A percentile compares a stretch with the other conserved stretches of the same genome.
These are phyloP conservation scores for Bellardia pandia DNA, from an alignment of 2,888 invertebrate species.

Conservation along the genomic window DNA sequence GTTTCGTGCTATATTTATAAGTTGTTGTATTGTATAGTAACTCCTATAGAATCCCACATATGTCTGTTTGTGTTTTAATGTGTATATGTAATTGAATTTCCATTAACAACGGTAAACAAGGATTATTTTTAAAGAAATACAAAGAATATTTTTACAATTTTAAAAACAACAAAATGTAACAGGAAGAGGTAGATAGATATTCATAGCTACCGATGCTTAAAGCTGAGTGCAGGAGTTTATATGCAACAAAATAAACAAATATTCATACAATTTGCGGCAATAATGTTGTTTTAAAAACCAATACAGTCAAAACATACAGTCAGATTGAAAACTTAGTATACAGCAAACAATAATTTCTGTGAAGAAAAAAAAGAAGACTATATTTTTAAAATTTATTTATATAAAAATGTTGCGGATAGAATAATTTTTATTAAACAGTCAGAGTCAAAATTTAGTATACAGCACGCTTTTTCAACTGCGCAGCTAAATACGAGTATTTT, in stretches of 20 bases:
- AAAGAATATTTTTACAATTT: constrained; percentile 11
- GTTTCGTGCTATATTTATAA: too few species aligned
- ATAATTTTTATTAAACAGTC: too few species aligned
- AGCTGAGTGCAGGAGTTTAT: too few species aligned
- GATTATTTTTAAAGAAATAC: constrained; percentile 35
- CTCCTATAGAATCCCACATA: not conserved
- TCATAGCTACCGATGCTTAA: not conserved
- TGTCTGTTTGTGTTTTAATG: not conserved
- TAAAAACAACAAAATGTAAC: not conserved
- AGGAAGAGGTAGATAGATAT: not conserved
- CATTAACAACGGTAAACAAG: constrained; percentile 44
- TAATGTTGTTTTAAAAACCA: not conserved
- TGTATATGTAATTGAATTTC: constrained; percentile 53
- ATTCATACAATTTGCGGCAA: not conserved
- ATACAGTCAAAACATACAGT: not conserved
- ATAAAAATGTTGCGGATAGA: too few species aligned
- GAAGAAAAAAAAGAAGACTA: too few species aligned
- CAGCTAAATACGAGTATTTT: too few species aligned
- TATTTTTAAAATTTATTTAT: too few species aligned
- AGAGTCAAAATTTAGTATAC: too few species aligned
- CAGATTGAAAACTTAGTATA: too few species aligned
- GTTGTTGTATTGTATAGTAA: too few species aligned
- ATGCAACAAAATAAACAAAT: not conserved
- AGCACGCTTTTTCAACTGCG: too few species aligned
- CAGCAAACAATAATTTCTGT: too few species aligned